A percentile compares a stretch with the other conserved stretches of the same genome.
phyloP scores from a whole-genome alignment of 1,140 invertebrate species.

The Magallana angulata region DNA sequence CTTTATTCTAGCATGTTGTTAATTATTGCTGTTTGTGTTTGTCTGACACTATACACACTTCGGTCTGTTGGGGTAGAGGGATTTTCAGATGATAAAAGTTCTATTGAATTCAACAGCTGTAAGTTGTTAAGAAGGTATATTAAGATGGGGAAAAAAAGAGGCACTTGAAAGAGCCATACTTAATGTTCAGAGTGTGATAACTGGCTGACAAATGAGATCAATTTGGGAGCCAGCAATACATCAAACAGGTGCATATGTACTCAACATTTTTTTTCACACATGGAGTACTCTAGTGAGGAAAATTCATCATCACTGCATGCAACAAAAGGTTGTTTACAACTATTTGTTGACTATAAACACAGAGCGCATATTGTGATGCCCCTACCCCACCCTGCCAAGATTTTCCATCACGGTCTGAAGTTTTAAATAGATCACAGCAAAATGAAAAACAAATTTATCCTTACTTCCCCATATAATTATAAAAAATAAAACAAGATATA shows the following conservation, averaged over 20 bases:
- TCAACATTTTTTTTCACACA: not conserved
- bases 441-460: no score
- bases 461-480: no score
- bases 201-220: conserved; percentile 7
- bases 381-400: no score
- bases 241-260: not conserved
- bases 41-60: not conserved
- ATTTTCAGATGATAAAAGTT: not conserved
- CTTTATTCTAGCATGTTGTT: not conserved
- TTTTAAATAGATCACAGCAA: no score
- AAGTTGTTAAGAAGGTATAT: not conserved
- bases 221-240: not conserved
- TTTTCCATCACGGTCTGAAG: no score
- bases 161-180: conserved; percentile 7
- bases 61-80: not conserved
- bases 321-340: no score
- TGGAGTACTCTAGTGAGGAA: no score
- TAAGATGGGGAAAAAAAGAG: not conserved
- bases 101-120: conserved; percentile 11
- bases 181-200: not conserved
- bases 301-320: no score
- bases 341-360: no score
- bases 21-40: not conserved
- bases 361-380: no score
- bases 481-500: no score